Evolutionary conservation across 2,888 invertebrate species (phyloP).

Genomic region (Odontocerum albicorne): DNA sequence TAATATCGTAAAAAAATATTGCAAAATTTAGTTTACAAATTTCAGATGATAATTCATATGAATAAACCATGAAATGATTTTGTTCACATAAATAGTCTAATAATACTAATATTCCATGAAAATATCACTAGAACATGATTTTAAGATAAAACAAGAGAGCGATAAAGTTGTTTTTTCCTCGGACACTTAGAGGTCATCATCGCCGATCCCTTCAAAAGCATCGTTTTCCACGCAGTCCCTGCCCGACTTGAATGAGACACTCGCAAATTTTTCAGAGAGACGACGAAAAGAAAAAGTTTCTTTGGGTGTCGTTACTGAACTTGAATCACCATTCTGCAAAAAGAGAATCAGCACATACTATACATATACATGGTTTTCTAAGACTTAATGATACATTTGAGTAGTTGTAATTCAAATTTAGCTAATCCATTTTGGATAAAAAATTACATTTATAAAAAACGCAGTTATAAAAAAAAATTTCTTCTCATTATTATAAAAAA

Average conservation of each 20-base stretch:
- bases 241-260: slow-evolving; percentile 69
- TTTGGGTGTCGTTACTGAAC: slow-evolving; percentile 55
- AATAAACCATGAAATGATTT: too few species aligned
- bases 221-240: slow-evolving; percentile 83
- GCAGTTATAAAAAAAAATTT: too few species aligned
- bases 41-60: too few species aligned
- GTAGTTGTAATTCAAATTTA: background rate
- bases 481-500: too few species aligned
- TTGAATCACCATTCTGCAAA: slow-evolving; percentile 59
- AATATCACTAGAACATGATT: too few species aligned
- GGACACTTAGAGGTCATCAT: slow-evolving; percentile 76
- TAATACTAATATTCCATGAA: too few species aligned
- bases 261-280: slow-evolving; percentile 70
- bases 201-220: slow-evolving; percentile 94
- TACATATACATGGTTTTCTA: background rate
- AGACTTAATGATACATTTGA: background rate
- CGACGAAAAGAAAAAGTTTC: slow-evolving; percentile 77
- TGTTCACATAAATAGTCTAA: too few species aligned
- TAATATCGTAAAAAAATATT: too few species aligned
- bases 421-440: background rate
- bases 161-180: too few species aligned
- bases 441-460: background rate
- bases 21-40: too few species aligned
- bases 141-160: too few species aligned
- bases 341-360: background rate